Evolutionary conservation across 1,140 invertebrate species (phyloP).

Genomic region (Drosophila ohnishii): DNA sequence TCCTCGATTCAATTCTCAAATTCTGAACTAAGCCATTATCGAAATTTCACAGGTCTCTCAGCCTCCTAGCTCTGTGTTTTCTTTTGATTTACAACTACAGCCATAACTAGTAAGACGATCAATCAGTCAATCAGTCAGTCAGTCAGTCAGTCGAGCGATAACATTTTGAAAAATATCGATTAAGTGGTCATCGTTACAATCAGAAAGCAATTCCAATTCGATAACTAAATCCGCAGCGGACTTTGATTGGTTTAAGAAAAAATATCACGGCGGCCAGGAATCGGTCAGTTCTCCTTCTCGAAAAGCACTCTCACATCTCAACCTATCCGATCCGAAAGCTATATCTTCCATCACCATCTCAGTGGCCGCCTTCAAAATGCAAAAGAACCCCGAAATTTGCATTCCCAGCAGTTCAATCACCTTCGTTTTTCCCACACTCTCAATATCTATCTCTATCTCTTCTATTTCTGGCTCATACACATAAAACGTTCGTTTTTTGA

Average conservation of each 20-base stretch:
- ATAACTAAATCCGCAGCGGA: slow-evolving; percentile 29
- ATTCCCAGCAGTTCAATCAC: slow-evolving; percentile 68
- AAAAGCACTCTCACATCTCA: slow-evolving; percentile 16
- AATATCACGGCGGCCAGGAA: slow-evolving; percentile 17
- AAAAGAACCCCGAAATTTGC: slow-evolving; percentile 58
- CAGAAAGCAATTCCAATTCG: slow-evolving; percentile 38
- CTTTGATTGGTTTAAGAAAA: slow-evolving; percentile 39
- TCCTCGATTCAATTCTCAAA: slow-evolving; percentile 47
- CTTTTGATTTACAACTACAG: slow-evolving; percentile 43
- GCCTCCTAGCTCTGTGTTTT: slow-evolving; percentile 50
- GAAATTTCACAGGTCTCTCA: slow-evolving; percentile 80
- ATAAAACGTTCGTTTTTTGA: slow-evolving; percentile 24
- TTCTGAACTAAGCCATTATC: slow-evolving; percentile 76
- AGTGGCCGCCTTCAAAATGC: slow-evolving; percentile 47
- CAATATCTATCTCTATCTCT: slow-evolving; percentile 40
- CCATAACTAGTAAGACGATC: slow-evolving; percentile 23
- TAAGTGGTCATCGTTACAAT: slow-evolving; percentile 82
- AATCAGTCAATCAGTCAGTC: slow-evolving; percentile 12
- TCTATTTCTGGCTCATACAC: slow-evolving; percentile 39
- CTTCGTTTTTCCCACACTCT: slow-evolving; percentile 54
- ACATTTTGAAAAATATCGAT: slow-evolving; percentile 82
- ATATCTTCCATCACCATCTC: slow-evolving; percentile 35
- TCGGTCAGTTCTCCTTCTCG: slow-evolving; percentile 12
- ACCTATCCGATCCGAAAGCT: slow-evolving; percentile 31
- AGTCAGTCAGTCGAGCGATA: slow-evolving; percentile 41